Percentiles rank a stretch among this genome's conserved stretches.
These are phyloP conservation scores for Nerophis lumbriciformis DNA, from an alignment of 2,113 vertebrate species.

Conservation along the genomic window DNA sequence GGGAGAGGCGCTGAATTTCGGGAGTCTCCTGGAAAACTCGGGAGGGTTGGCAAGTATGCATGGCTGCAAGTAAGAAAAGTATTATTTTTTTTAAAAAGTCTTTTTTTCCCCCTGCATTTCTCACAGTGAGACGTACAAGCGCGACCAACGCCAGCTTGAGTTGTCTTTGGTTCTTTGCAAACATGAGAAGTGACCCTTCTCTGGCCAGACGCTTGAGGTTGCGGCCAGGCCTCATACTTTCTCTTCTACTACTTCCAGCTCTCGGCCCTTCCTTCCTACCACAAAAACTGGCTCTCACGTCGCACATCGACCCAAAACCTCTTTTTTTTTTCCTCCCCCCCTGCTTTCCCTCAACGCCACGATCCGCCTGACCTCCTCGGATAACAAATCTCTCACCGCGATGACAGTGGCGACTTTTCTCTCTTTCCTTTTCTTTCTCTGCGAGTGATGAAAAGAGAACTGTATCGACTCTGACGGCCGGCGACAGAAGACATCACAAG, in stretches of 20 bases:
- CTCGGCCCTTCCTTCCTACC: slow-evolving; percentile 17
- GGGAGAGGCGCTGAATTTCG: no score
- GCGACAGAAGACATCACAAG: slow-evolving; percentile 65
- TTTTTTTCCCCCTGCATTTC: no score
- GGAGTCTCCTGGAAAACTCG: no score
- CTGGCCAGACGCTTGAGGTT: slow-evolving; percentile 33
- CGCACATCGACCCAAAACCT: slow-evolving; percentile 27
- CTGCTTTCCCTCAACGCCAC: slow-evolving; percentile 25
- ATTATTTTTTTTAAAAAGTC: no score
- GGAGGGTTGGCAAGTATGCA: no score
- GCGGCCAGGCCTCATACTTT: slow-evolving; percentile 17
- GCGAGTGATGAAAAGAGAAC: slow-evolving; percentile 53
- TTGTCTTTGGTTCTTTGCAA: slow-evolving; percentile 21
- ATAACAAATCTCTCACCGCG: slow-evolving; percentile 35
- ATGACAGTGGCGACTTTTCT: slow-evolving; percentile 53
- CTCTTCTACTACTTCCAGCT: slow-evolving; percentile 2
- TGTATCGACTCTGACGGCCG: slow-evolving; percentile 63
- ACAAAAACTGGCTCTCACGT: slow-evolving; percentile 29
- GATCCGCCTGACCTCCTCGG: slow-evolving; percentile 41
- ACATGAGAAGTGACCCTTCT: slow-evolving; percentile 26
- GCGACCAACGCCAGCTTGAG: not conserved
- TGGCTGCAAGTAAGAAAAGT: no score
- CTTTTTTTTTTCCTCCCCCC: slow-evolving; percentile 11
- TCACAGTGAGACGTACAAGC: not conserved
- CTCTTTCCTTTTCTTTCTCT: slow-evolving; percentile 42